phyloP scores from a whole-genome alignment of 1,140 invertebrate genomes.

The Brachionus angularis region DNA sequence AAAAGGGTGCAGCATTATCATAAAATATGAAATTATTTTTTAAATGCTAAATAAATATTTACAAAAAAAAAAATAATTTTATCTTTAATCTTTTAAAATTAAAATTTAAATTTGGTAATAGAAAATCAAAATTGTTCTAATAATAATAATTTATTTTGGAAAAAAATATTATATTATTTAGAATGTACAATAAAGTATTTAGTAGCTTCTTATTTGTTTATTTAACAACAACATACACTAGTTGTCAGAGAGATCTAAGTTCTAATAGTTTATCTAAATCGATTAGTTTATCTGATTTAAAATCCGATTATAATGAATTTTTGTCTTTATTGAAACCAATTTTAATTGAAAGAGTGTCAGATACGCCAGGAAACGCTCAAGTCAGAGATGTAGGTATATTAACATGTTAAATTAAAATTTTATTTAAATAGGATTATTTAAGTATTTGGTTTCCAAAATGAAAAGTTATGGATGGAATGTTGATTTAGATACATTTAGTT shows the following conservation, averaged over 20 bases:
- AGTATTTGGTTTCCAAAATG: slow-evolving; percentile 27
- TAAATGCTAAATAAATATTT: too few species aligned
- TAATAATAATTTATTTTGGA: not conserved
- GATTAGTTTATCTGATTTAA: not conserved
- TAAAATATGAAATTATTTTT: too few species aligned
- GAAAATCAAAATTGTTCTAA: not conserved
- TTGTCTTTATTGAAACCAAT: not conserved
- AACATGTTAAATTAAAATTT: not conserved
- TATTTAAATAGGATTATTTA: not conserved
- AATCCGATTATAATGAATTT: not conserved
- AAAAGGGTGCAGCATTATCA: too few species aligned
- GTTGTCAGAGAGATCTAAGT: not conserved
- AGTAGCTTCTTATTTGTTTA: not conserved
- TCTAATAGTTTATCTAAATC: not conserved
- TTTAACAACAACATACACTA: not conserved
- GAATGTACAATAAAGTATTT: not conserved
- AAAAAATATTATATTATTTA: not conserved
- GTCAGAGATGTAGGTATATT: slow-evolving; percentile 17
- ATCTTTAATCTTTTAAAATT: not conserved
- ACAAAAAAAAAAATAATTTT: not conserved
- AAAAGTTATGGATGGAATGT: slow-evolving; percentile 34
- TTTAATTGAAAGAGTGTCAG: slow-evolving; percentile 8
- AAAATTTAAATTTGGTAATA: not conserved
- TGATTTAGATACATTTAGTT: slow-evolving; percentile 23
- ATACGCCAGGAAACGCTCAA: slow-evolving; percentile 13